phyloP scores from a whole-genome alignment of 2,797 vertebrate species.

The Acrossocheilus fasciatus region DNA sequence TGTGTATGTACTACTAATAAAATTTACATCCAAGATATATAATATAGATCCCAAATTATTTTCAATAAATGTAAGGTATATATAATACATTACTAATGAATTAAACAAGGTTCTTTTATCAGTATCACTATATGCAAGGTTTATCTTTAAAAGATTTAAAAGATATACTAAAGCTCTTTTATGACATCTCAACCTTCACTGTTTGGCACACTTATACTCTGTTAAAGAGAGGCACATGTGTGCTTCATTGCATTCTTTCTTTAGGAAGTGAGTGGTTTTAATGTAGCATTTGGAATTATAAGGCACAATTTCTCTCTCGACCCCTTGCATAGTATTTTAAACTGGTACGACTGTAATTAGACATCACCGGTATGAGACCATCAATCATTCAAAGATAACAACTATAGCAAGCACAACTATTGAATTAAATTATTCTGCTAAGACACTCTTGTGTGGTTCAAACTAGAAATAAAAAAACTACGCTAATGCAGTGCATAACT shows the following conservation, averaged over 20 bases:
- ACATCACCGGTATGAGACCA: slow-evolving; percentile 10
- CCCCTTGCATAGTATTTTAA: slow-evolving; percentile 6
- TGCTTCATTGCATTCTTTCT: slow-evolving; percentile 11
- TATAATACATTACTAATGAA: background rate
- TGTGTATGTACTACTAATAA: too few species aligned
- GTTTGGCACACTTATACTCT: background rate
- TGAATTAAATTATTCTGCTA: background rate
- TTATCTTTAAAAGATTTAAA: background rate
- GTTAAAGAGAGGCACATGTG: background rate
- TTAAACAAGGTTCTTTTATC: background rate
- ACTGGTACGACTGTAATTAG: slow-evolving; percentile 11
- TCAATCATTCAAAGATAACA: background rate
- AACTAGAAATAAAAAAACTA: background rate
- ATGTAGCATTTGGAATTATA: slow-evolving; percentile 2
- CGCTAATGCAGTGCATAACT: background rate
- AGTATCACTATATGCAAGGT: background rate
- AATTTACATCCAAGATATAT: background rate
- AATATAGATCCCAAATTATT: background rate
- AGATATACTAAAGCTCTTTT: background rate
- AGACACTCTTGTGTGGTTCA: background rate
- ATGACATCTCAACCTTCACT: slow-evolving; percentile 16
- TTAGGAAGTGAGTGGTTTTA: slow-evolving; percentile 13
- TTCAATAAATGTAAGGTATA: background rate
- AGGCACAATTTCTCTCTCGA: background rate
- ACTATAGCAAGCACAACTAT: background rate